Evolutionary conservation across 2,888 invertebrate genomes (phyloP).

Genomic region (Drosophila cognata): DNA sequence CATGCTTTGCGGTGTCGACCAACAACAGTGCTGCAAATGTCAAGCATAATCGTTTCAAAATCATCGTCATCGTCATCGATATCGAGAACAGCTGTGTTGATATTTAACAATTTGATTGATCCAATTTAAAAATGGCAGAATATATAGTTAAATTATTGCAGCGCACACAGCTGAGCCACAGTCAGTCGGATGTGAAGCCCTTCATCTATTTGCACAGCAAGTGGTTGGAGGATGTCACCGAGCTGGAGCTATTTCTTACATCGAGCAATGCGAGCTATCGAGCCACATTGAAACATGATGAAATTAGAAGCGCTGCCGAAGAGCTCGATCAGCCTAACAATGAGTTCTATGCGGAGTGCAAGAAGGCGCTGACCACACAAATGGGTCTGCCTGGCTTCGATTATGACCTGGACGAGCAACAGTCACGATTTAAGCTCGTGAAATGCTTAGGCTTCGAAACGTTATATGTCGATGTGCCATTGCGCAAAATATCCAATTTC

Average conservation of each 20-base stretch:
- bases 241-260: slow-evolving; percentile 57
- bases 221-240: slow-evolving; percentile 57
- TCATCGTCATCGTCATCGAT: slow-evolving; percentile 15
- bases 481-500: slow-evolving; percentile 46
- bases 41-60: background rate
- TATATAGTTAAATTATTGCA: slow-evolving; percentile 53
- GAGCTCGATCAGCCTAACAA: slow-evolving; percentile 71
- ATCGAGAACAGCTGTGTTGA: slow-evolving; percentile 29
- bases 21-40: slow-evolving; percentile 10
- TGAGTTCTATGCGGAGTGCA: slow-evolving; percentile 69
- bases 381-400: slow-evolving; percentile 66
- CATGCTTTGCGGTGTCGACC: slow-evolving; percentile 6
- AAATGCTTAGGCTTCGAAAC: slow-evolving; percentile 72
- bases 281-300: slow-evolving; percentile 55
- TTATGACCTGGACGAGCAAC: slow-evolving; percentile 64
- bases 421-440: slow-evolving; percentile 57
- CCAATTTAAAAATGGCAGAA: slow-evolving; percentile 26
- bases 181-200: slow-evolving; percentile 55
- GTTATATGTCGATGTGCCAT: slow-evolving; percentile 62
- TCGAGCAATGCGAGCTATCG: slow-evolving; percentile 50
- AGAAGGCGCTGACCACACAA: slow-evolving; percentile 65
- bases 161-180: slow-evolving; percentile 45
- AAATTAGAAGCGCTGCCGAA: slow-evolving; percentile 64
- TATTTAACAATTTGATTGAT: slow-evolving; percentile 5
- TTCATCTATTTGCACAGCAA: slow-evolving; percentile 61